phyloP scores from a whole-genome alignment of 2,113 vertebrate genomes.

The Axis porcinus region DNA sequence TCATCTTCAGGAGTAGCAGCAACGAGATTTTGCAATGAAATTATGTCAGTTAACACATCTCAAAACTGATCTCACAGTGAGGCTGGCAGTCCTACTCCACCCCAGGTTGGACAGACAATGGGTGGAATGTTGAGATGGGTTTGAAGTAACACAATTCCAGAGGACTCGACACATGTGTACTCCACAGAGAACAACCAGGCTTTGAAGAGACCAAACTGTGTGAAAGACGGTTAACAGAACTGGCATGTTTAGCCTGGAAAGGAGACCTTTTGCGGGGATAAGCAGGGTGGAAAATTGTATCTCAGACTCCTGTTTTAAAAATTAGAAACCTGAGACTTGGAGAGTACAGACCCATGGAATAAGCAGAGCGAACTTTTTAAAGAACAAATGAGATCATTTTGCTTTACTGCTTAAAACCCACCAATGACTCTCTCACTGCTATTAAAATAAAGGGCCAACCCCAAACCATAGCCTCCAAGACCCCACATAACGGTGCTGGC shows the following conservation, averaged over 20 bases:
- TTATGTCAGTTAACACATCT: background rate
- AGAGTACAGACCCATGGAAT: slow-evolving; percentile 18
- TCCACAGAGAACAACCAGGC: background rate
- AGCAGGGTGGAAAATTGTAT: slow-evolving; percentile 62
- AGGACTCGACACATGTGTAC: background rate
- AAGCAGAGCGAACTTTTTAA: slow-evolving; percentile 38
- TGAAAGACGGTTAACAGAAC: background rate
- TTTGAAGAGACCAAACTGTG: background rate
- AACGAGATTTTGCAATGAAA: slow-evolving; percentile 3
- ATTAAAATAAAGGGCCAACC: background rate
- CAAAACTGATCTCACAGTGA: background rate
- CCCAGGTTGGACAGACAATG: background rate
- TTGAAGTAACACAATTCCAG: background rate
- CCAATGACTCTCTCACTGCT: background rate
- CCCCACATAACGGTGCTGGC: background rate
- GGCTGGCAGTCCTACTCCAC: background rate
- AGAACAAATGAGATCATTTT: slow-evolving; percentile 53
- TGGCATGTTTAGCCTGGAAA: slow-evolving; percentile 45
- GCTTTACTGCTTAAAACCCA: slow-evolving; percentile 21
- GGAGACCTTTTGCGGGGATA: background rate
- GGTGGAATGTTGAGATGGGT: background rate
- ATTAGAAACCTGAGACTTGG: slow-evolving; percentile 62
- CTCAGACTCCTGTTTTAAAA: slow-evolving; percentile 61
- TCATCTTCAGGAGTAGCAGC: background rate
- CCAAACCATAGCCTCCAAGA: background rate